phyloP scores from a whole-genome alignment of 2,113 vertebrate genomes.

The Gorsachius goisagi region DNA sequence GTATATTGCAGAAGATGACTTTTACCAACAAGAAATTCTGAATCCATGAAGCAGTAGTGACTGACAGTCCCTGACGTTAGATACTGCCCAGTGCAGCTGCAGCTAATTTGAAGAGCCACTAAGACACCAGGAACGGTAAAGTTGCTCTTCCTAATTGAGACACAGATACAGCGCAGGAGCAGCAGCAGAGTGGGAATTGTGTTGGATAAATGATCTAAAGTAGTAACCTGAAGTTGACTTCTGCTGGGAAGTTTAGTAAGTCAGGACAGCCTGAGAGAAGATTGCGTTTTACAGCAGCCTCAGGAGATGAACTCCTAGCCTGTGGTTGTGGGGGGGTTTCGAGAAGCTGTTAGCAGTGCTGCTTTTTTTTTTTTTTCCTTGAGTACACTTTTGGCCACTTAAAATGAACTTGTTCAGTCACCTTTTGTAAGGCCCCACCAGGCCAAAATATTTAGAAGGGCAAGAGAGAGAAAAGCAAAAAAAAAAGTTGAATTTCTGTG shows the following conservation, averaged over 20 bases:
- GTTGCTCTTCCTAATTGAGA: neutral
- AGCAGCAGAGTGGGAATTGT: neutral
- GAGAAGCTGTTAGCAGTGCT: neutral
- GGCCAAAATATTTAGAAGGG: neutral
- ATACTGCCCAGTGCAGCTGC: neutral
- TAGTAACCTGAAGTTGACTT: neutral
- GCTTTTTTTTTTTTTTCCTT: neutral
- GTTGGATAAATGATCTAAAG: neutral
- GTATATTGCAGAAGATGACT: neutral
- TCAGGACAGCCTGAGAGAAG: neutral
- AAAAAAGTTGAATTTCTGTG: neutral
- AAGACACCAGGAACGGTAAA: neutral
- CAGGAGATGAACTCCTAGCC: neutral
- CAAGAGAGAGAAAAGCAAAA: neutral
- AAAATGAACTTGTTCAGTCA: neutral
- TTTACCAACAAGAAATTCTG: neutral
- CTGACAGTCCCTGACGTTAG: neutral
- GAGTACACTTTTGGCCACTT: neutral
- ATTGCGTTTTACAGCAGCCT: neutral
- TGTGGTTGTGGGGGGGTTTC: neutral
- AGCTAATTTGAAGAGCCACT: neutral
- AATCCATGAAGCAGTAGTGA: neutral
- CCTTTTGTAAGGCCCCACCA: neutral
- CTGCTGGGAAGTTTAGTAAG: neutral
- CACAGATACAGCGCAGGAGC: neutral